Conservation (phyloP, 2,888 invertebrate species). For the Emmelina monodactyla region DNA sequence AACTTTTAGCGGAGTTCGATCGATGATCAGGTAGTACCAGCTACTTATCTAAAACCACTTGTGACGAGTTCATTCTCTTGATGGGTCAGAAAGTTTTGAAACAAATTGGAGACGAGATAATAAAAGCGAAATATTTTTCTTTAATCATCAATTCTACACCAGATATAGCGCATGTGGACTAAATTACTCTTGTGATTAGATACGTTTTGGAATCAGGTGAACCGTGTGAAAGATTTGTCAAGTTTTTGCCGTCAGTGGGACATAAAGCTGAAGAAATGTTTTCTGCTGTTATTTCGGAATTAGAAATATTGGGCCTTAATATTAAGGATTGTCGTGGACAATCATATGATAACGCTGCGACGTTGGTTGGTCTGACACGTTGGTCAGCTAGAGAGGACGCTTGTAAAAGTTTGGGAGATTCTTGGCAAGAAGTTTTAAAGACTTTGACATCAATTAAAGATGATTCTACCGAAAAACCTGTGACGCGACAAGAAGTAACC, state of each 20-base stretch:
- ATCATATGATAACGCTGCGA: constrained; percentile 16
- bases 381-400: constrained; percentile 23
- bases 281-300: constrained; percentile 2
- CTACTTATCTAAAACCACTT: constrained; percentile 22
- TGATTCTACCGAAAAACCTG: constrained; percentile 17
- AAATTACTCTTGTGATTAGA: constrained; percentile 18
- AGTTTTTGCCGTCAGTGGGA: constrained; percentile 16
- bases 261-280: constrained; percentile 12
- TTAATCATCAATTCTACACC: constrained; percentile 20
- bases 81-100: constrained; percentile 19
- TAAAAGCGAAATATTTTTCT: constrained; percentile 7
- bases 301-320: constrained; percentile 6
- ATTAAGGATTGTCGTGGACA: constrained; percentile 14
- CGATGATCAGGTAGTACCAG: constrained; percentile 21
- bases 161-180: constrained; percentile 17
- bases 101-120: constrained; percentile 12
- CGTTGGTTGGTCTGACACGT: constrained; percentile 14
- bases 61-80: constrained; percentile 23
- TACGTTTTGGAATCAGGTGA: constrained; percentile 14
- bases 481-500: constrained; percentile 3
- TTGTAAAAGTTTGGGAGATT: constrained; percentile 16
- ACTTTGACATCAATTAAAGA: constrained; percentile 15
- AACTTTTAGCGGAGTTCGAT: constrained; percentile 24
- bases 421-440: constrained; percentile 17
- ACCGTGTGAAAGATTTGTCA: constrained; percentile 2